Percentiles rank a stretch among this genome's conserved stretches.
phyloP scores from a whole-genome alignment of 2,797 vertebrate genomes.

The Xenops minutus region DNA sequence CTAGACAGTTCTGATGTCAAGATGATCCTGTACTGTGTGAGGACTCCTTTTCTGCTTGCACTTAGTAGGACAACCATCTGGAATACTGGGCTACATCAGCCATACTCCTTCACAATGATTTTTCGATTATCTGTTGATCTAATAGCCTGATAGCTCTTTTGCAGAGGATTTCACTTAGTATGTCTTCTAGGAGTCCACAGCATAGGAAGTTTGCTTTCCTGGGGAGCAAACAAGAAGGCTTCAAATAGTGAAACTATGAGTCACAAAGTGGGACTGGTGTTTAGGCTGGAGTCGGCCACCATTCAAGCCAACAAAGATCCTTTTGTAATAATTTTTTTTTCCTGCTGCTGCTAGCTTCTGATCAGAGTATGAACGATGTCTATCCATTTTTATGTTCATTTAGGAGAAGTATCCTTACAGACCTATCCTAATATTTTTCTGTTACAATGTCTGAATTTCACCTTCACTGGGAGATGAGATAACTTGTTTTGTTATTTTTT shows the following conservation, averaged over 20 bases:
- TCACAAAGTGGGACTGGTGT: neutral
- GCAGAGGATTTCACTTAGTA: neutral
- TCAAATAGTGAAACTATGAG: neutral
- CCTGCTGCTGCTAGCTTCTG: neutral
- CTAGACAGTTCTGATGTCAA: neutral
- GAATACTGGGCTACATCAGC: neutral
- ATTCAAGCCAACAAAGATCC: neutral
- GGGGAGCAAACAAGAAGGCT: neutral
- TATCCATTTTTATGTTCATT: neutral
- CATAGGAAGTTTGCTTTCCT: neutral
- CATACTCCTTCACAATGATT: neutral
- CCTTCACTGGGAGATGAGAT: neutral
- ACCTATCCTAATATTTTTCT: neutral
- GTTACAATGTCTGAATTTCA: neutral
- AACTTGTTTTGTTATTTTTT: neutral
- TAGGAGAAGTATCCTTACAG: neutral
- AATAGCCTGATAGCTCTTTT: neutral
- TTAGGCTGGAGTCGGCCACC: neutral
- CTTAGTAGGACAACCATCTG: neutral
- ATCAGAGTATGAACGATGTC: neutral
- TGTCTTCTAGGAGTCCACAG: neutral
- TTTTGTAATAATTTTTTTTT: neutral
- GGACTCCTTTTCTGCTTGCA: neutral
- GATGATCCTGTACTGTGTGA: neutral
- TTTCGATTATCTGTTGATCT: neutral